phyloP scores from a whole-genome alignment of 2,113 vertebrate genomes.

The Ceyx margarethae region DNA sequence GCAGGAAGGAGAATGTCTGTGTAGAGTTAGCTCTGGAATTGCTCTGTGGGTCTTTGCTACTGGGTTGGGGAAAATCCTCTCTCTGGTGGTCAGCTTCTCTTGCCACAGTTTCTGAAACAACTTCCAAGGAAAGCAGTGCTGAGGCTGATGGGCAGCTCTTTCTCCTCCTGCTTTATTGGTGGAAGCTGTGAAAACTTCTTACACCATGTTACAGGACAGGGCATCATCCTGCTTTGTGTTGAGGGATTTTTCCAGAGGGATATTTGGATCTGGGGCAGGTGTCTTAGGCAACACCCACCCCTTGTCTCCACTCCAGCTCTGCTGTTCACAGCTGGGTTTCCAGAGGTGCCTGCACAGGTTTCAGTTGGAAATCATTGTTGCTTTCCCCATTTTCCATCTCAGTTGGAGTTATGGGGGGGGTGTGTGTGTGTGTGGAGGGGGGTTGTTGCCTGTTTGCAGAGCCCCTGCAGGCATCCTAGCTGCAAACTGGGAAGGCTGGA shows the following conservation, averaged over 20 bases:
- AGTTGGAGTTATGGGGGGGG: rapidly evolving
- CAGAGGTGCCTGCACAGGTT: rapidly evolving
- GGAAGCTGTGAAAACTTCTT: not conserved
- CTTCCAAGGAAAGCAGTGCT: not conserved
- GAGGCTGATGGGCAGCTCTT: not conserved
- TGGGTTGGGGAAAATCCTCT: not conserved
- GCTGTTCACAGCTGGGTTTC: rapidly evolving
- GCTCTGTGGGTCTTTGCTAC: not conserved
- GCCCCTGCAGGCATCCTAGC: not conserved
- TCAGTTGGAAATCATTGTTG: not conserved
- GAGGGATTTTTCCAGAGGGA: not conserved
- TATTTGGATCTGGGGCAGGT: not conserved
- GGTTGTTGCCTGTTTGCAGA: not conserved
- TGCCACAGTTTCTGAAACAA: not conserved
- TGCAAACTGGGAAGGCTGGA: not conserved
- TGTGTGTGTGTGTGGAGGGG: not conserved
- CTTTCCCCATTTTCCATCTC: not conserved
- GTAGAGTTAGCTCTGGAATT: not conserved
- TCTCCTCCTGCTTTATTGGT: not conserved
- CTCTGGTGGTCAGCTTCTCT: not conserved
- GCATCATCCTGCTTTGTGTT: not conserved
- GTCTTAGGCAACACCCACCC: rapidly evolving
- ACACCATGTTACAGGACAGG: rapidly evolving
- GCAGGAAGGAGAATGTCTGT: not conserved
- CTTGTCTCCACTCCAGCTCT: not conserved